A percentile compares a stretch with the other conserved stretches of the same genome.
These are phyloP conservation scores for Hippolais icterina DNA, from an alignment of 2,113 vertebrate species.

Conservation along the genomic window DNA sequence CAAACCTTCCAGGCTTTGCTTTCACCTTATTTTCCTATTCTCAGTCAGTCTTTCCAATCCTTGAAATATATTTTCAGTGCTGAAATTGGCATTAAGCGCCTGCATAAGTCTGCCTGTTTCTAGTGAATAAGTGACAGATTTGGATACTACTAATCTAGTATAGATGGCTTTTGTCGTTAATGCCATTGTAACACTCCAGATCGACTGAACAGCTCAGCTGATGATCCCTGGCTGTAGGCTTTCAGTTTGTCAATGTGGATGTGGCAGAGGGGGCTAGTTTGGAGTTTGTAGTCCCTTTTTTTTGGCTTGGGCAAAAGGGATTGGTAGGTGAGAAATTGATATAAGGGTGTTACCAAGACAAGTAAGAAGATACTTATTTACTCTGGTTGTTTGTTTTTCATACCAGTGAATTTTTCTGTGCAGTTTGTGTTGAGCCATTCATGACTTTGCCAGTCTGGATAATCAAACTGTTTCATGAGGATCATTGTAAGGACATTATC, in stretches of 20 bases:
- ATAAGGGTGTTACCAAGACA: neutral
- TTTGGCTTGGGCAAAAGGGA: neutral
- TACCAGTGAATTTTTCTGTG: neutral
- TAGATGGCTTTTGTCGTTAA: neutral
- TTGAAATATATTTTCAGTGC: neutral
- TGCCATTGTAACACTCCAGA: neutral
- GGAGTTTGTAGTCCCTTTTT: neutral
- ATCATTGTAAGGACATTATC: neutral
- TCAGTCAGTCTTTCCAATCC: neutral
- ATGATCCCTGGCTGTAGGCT: neutral
- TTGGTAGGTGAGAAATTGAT: neutral
- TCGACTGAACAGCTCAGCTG: neutral
- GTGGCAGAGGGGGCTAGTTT: neutral
- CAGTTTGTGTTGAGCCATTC: neutral
- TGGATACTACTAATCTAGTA: neutral
- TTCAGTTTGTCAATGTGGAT: neutral
- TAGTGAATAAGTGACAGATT: neutral
- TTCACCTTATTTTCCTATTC: neutral
- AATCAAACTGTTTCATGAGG: neutral
- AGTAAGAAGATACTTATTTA: neutral
- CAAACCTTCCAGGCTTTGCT: slow-evolving; percentile 6
- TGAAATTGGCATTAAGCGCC: slow-evolving; percentile 8
- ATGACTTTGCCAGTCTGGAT: neutral
- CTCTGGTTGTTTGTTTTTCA: neutral
- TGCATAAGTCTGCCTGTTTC: neutral